phyloP scores from a whole-genome alignment of 2,888 invertebrate species.

The Drosophila melanosoma region DNA sequence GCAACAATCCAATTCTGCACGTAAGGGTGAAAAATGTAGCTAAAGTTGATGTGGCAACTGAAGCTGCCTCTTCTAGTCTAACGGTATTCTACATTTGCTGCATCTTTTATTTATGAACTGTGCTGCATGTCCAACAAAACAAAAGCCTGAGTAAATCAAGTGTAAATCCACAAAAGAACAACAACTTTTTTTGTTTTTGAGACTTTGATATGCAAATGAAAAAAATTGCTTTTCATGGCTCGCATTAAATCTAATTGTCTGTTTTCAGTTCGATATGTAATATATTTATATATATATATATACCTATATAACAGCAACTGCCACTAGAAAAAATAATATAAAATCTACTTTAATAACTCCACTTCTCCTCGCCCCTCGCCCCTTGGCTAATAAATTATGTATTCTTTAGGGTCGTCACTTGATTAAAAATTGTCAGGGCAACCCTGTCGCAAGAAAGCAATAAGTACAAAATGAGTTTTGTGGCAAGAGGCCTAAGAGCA shows the following conservation, averaged over 20 bases:
- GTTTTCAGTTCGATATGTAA: conserved; percentile 1
- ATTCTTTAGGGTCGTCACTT: conserved; percentile 27
- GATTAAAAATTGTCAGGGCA: conserved; percentile 59
- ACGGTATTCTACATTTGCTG: conserved; percentile 24
- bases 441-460: conserved; percentile 25
- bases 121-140: conserved; percentile 29
- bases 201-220: conserved; percentile 1
- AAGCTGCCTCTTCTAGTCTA: neutral
- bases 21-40: conserved; percentile 20
- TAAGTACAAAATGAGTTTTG: conserved; percentile 8
- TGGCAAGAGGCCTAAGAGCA: conserved; percentile 1
- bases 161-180: neutral
- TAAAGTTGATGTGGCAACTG: neutral
- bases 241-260: conserved; percentile 14
- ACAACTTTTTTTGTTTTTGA: neutral
- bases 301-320: neutral
- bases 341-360: neutral
- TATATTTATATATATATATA: neutral
- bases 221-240: conserved; percentile 3
- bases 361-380: neutral
- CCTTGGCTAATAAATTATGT: conserved; percentile 19
- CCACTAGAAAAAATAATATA: neutral
- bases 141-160: conserved; percentile 27
- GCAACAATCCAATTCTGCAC: conserved; percentile 56
- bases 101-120: conserved; percentile 78